phyloP scores from a whole-genome alignment of 1,140 invertebrate species.

The Magallana gigas region DNA sequence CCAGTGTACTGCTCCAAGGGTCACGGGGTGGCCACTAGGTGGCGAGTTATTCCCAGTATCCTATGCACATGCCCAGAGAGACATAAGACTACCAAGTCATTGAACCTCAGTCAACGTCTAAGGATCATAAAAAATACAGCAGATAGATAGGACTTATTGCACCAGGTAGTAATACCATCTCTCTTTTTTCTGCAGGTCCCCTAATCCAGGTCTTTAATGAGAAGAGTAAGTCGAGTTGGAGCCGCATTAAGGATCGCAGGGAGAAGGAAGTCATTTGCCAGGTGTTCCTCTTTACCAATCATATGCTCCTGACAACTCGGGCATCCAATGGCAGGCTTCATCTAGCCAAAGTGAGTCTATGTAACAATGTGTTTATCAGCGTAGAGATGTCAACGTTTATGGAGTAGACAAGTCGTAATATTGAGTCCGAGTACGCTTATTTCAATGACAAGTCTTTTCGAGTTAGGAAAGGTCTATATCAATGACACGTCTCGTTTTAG shows the following conservation, averaged over 20 bases:
- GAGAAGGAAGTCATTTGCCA: constrained; percentile 88
- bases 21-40: constrained; percentile 51
- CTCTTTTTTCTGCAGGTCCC: constrained; percentile 81
- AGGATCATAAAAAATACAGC: not conserved
- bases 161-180: not conserved
- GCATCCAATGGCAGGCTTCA: constrained; percentile 92
- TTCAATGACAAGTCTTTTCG: too few species aligned
- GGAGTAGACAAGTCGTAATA: not conserved
- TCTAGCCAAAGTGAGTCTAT: constrained; percentile 84
- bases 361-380: too few species aligned
- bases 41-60: constrained; percentile 46
- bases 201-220: constrained; percentile 86
- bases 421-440: too few species aligned
- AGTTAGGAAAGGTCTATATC: too few species aligned
- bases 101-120: constrained; percentile 20
- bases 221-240: constrained; percentile 83
- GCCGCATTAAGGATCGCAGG: constrained; percentile 79
- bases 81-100: not conserved
- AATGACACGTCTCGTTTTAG: too few species aligned
- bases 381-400: not conserved
- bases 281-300: constrained; percentile 93
- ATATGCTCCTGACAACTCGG: constrained; percentile 89
- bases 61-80: constrained; percentile 55
- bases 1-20: not conserved
- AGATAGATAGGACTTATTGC: not conserved